Evolutionary conservation across 1,140 invertebrate species (phyloP).

Genomic region (Bombus cullumanus): DNA sequence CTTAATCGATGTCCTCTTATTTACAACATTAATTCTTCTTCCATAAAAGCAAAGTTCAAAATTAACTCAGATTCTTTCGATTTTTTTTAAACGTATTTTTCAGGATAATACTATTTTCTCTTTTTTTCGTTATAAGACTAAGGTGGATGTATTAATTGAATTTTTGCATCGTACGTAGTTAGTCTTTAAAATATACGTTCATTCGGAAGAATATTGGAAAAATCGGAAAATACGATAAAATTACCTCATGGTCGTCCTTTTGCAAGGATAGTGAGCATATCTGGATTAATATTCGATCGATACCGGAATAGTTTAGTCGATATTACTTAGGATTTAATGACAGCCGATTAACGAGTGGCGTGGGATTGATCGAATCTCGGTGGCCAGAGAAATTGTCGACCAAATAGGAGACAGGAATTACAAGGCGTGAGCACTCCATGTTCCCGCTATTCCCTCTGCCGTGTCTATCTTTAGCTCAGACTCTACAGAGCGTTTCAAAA

Average conservation of each 20-base stretch:
- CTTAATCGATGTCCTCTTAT: neutral
- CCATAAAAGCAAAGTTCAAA: neutral
- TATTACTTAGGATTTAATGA: neutral
- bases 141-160: no score
- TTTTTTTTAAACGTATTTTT: neutral
- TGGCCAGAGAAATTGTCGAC: slow-evolving; percentile 9
- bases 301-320: neutral
- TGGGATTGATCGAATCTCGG: neutral
- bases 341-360: neutral
- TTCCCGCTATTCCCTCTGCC: neutral
- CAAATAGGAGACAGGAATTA: slow-evolving; percentile 38
- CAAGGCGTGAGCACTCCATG: neutral
- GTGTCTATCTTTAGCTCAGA: slow-evolving; percentile 44
- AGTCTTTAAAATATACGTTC: no score
- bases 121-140: neutral
- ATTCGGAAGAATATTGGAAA: neutral
- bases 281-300: neutral
- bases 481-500: neutral
- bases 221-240: neutral
- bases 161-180: no score
- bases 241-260: neutral
- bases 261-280: neutral
- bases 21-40: neutral
- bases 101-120: neutral
- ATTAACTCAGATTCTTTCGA: neutral